Evolutionary conservation across 2,113 vertebrate genomes (phyloP).

Genomic region (Xiphias gladius): DNA sequence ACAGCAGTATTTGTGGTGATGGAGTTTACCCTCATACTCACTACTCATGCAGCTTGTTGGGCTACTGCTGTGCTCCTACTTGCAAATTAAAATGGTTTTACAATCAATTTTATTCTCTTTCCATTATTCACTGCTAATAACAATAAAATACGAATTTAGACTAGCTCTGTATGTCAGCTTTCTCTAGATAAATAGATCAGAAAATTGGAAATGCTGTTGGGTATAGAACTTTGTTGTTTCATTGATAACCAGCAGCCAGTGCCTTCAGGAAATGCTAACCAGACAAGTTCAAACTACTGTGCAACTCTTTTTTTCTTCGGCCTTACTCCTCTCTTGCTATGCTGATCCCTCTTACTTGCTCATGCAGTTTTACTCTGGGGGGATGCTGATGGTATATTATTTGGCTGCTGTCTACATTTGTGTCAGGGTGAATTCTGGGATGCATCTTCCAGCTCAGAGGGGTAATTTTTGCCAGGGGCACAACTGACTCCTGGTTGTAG

Average conservation of each 20-base stretch:
- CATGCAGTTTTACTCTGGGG: conserved; percentile 33
- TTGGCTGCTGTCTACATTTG: conserved; percentile 57
- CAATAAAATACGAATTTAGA: not conserved
- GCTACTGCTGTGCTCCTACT: not conserved
- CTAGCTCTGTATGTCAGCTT: not conserved
- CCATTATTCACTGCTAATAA: not conserved
- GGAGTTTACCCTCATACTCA: not conserved
- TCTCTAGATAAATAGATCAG: conserved; percentile 5
- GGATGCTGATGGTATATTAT: conserved; percentile 56
- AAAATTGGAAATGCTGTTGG: conserved; percentile 11
- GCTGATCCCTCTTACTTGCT: conserved; percentile 34
- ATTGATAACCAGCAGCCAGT: conserved; percentile 36
- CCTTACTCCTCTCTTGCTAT: conserved; percentile 17
- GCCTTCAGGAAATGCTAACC: conserved; percentile 27
- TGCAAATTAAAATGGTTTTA: not conserved
- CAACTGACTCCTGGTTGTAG: conserved; percentile 10
- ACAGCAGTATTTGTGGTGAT: not conserved
- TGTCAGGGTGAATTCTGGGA: conserved; percentile 50
- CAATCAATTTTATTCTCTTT: not conserved
- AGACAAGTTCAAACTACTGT: conserved; percentile 38
- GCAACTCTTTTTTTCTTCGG: conserved; percentile 31
- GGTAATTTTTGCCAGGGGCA: conserved; percentile 18
- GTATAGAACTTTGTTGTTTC: conserved; percentile 9
- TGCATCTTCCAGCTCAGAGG: conserved; percentile 19
- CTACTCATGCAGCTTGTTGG: not conserved